Percentiles rank a stretch among this genome's conserved stretches.
Evolutionary conservation across 2,797 vertebrate genomes (phyloP).

Genomic region (Spinus olivaceus): DNA sequence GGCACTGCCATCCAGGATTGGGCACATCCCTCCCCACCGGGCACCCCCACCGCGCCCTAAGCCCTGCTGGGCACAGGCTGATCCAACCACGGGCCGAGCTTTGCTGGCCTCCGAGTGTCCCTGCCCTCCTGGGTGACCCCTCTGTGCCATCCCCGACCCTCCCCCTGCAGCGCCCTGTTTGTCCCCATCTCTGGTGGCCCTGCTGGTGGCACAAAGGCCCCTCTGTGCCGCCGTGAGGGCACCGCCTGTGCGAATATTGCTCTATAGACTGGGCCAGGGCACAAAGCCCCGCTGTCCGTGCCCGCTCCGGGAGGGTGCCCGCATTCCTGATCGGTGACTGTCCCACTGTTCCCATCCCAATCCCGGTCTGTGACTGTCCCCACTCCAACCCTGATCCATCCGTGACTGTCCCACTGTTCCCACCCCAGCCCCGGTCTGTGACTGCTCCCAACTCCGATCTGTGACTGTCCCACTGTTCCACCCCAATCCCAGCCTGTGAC

Average conservation of each 20-base stretch:
- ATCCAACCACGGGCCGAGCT: fast-evolving
- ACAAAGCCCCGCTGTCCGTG: neutral
- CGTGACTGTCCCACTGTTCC: no score
- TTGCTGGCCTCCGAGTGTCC: fast-evolving
- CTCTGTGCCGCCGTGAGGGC: neutral
- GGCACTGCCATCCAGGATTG: no score
- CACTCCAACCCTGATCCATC: neutral
- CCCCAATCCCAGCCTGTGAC: no score
- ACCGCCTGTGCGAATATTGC: neutral
- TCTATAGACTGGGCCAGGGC: neutral
- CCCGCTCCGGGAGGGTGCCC: fast-evolving
- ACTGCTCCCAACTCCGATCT: no score
- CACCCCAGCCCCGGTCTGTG: no score
- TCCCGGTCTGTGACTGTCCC: no score
- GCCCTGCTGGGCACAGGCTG: fast-evolving
- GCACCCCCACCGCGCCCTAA: fast-evolving
- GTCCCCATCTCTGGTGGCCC: fast-evolving
- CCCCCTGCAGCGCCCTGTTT: fast-evolving
- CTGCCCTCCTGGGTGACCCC: no score
- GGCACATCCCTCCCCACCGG: neutral
- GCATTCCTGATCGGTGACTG: neutral
- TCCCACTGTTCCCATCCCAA: neutral
- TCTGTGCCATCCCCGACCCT: neutral
- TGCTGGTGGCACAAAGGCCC: neutral
- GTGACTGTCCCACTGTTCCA: no score